Conservation (phyloP, 2,888 invertebrate species). For the Erebia palarica region DNA sequence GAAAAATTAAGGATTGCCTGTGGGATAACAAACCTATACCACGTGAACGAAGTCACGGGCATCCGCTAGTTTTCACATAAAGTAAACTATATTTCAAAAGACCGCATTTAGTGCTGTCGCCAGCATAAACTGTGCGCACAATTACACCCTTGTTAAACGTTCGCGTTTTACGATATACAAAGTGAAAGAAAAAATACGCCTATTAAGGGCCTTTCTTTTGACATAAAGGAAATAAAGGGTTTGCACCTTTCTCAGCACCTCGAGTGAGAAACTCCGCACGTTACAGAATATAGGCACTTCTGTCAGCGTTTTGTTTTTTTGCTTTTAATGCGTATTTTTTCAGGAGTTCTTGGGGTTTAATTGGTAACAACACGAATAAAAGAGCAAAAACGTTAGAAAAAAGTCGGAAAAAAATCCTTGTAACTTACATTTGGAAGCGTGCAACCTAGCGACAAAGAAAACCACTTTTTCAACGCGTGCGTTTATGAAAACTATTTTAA, state of each 20-base stretch:
- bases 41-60: too few species aligned
- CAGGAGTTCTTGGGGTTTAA: not conserved
- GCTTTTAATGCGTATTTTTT: not conserved
- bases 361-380: not conserved
- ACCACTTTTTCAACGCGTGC: too few species aligned
- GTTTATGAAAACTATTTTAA: too few species aligned
- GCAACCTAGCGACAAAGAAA: too few species aligned
- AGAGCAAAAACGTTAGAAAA: too few species aligned
- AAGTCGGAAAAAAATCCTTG: too few species aligned
- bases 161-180: constrained; percentile 21
- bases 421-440: too few species aligned
- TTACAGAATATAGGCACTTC: not conserved
- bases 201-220: constrained; percentile 25
- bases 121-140: constrained; percentile 1
- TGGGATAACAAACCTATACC: too few species aligned
- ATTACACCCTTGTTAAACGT: constrained; percentile 11
- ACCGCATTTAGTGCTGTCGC: too few species aligned
- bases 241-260: constrained; percentile 21
- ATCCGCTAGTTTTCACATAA: too few species aligned
- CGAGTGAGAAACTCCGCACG: not conserved
- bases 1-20: too few species aligned
- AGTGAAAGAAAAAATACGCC: constrained; percentile 25
- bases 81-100: too few species aligned
- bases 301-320: constrained; percentile 8
- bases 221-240: constrained; percentile 23